Evolutionary conservation across 2,888 invertebrate species (phyloP), one percentile per base, ranked within the genome.

Genomic region (Troilus luridus): DNA sequence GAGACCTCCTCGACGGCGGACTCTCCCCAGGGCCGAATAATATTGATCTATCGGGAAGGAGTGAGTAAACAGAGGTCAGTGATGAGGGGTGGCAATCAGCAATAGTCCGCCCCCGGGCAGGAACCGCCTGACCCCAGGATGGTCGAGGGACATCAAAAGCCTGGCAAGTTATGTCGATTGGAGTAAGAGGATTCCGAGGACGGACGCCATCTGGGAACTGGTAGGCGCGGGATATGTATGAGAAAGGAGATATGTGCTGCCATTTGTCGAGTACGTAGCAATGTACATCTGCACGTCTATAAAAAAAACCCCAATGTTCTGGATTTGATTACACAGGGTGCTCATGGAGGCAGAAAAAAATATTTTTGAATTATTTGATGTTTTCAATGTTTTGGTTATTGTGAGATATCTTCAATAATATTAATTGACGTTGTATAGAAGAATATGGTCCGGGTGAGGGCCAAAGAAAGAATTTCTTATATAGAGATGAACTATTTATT

Each of bases 31-130:
- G 85, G 85, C 85, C 54, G n/a, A 58, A 85, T 85, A 85, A 85
- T 85, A 85, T 85, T 85, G 85, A 85, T 85, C n/a, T 85, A 85
- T 85, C 85, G 85, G 64, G 64, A 41, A 89, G 89, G 54, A 27
- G 27, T 62, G 56, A 62, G 89, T 89, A 89, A 89, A 89, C 89
- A 89, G 89, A 89, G 89, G 89, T 89, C 89, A 89, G 89, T 89
- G 64, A 64, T 64, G 59, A 89, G 89, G 85, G 89, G 89, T 64
- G 89, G 89, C 89, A 89, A 89, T 89, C 89, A 89, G 64, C 12
- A 54, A 62, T 88, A 58, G 85, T 56, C 64, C n/a, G 89, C 89
- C 89, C 64, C 27, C n/a, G 88, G 89, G 62, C 41, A 67, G 56
- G 6, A 7, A 10, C 12, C 6, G 17, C 9, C 56, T 85, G 85